A percentile compares a stretch with the other conserved stretches of the same genome.
phyloP scores from a whole-genome alignment of 1,140 invertebrate genomes.

The Scaptomyza pallida region DNA sequence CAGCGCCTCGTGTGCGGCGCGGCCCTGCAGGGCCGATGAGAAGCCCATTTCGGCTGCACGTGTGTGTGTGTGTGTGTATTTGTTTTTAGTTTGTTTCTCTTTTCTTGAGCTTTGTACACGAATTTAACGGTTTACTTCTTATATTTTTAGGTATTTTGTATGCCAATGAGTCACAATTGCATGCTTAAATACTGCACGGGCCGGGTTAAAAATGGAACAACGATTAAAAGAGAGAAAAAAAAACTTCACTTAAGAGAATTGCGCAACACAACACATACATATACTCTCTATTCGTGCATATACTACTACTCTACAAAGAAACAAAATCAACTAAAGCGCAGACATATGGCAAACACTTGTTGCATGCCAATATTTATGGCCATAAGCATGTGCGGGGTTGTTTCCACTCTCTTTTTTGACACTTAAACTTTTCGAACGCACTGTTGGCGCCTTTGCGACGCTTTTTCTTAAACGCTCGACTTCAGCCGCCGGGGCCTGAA shows the following conservation, averaged over 20 bases:
- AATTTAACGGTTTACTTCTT: constrained; percentile 33
- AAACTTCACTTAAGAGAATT: constrained; percentile 48
- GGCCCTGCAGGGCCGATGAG: constrained; percentile 91
- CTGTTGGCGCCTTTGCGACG: constrained; percentile 17
- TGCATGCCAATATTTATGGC: constrained; percentile 62
- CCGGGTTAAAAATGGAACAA: constrained; percentile 32
- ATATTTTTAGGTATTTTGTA: constrained; percentile 27
- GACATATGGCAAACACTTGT: constrained; percentile 77
- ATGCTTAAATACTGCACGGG: constrained; percentile 6
- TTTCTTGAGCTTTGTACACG: constrained; percentile 22
- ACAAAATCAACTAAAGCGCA: constrained; percentile 16
- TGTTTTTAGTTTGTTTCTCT: constrained; percentile 15
- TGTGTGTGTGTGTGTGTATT: too few species aligned
- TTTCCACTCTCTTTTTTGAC: constrained; percentile 45
- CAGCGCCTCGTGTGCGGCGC: constrained; percentile 93
- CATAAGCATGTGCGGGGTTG: constrained; percentile 26
- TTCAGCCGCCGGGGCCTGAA: constrained; percentile 2
- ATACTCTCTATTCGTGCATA: constrained; percentile 10
- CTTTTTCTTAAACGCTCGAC: constrained; percentile 36
- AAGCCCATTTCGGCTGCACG: constrained; percentile 92
- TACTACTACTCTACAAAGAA: constrained; percentile 9
- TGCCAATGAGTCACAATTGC: constrained; percentile 37
- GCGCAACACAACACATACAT: constrained; percentile 32
- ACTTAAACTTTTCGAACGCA: constrained; percentile 28
- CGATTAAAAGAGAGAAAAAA: too few species aligned